Conservation (phyloP, 2,113 vertebrate species). For the Lamprotornis superbus region DNA sequence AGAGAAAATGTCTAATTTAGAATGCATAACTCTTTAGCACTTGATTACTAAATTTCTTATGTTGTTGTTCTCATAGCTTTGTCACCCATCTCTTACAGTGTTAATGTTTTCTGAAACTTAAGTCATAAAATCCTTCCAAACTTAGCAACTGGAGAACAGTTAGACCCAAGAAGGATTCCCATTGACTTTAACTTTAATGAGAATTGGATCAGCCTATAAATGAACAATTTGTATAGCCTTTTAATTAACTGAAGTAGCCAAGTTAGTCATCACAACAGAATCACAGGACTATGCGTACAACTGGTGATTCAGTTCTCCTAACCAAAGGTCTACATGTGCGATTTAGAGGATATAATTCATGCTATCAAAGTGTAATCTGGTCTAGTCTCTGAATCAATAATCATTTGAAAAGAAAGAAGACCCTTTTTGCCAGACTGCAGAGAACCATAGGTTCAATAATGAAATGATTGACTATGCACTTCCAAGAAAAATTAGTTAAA, state of each 20-base stretch:
- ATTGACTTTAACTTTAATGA: not conserved
- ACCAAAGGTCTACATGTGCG: not conserved
- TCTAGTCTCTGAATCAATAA: constrained; percentile 30
- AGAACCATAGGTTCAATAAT: not conserved
- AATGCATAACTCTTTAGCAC: not conserved
- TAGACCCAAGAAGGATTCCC: not conserved
- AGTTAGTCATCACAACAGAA: constrained; percentile 11
- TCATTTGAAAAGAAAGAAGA: not conserved
- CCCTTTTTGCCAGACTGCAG: not conserved
- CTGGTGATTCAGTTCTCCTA: not conserved
- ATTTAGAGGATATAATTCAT: constrained; percentile 19
- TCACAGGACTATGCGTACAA: not conserved
- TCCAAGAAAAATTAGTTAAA: constrained; percentile 2
- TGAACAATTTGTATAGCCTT: not conserved
- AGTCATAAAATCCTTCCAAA: not conserved
- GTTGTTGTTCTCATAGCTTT: not conserved
- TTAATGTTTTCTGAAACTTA: not conserved
- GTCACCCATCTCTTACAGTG: not conserved
- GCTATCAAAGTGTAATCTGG: not conserved
- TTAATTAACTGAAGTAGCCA: constrained; percentile 24
- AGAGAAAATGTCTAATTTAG: not conserved
- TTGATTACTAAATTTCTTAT: not conserved
- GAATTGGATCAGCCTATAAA: not conserved
- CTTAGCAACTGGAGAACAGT: not conserved
- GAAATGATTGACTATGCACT: not conserved